Evolutionary conservation across 2,888 invertebrate species (phyloP).

Genomic region (Lordiphosa andalusiaca): DNA sequence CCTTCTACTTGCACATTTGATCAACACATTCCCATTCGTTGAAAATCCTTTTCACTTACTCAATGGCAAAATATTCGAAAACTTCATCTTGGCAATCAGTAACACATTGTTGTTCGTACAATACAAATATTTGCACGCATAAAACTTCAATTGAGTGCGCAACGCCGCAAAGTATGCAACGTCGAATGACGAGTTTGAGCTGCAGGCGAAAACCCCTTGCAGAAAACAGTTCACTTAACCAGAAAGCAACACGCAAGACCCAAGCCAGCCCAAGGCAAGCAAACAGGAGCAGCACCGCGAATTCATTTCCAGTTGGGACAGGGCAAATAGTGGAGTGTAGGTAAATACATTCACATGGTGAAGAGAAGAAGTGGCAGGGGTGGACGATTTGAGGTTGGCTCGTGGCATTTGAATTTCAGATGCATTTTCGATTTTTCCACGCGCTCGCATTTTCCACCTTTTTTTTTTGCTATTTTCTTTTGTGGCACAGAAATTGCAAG

Average conservation of each 20-base stretch:
- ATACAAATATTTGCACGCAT: too few species aligned
- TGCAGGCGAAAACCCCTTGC: constrained; percentile 4
- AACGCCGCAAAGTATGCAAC: constrained; percentile 24
- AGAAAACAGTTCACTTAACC: constrained; percentile 59
- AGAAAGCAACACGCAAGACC: constrained; percentile 69
- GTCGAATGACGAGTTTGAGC: constrained; percentile 2
- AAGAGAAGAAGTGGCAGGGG: background rate
- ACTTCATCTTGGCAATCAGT: constrained; percentile 18
- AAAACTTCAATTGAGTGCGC: constrained; percentile 31
- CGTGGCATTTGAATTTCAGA: constrained; percentile 64
- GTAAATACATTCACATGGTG: constrained; percentile 36
- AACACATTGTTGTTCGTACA: constrained; percentile 5
- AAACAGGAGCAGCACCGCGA: constrained; percentile 38
- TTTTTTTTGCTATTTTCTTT: constrained; percentile 49
- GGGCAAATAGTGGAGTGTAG: constrained; percentile 47
- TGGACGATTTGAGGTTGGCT: constrained; percentile 19
- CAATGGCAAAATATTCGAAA: background rate
- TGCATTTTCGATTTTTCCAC: constrained; percentile 66
- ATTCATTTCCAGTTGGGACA: constrained; percentile 51
- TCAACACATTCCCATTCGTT: too few species aligned
- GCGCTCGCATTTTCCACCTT: constrained; percentile 21
- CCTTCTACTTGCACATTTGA: too few species aligned
- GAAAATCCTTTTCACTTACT: too few species aligned
- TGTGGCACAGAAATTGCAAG: constrained; percentile 60
- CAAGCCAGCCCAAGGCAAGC: constrained; percentile 43